phyloP scores from a whole-genome alignment of 2,797 vertebrate species.

The Allobates femoralis region DNA sequence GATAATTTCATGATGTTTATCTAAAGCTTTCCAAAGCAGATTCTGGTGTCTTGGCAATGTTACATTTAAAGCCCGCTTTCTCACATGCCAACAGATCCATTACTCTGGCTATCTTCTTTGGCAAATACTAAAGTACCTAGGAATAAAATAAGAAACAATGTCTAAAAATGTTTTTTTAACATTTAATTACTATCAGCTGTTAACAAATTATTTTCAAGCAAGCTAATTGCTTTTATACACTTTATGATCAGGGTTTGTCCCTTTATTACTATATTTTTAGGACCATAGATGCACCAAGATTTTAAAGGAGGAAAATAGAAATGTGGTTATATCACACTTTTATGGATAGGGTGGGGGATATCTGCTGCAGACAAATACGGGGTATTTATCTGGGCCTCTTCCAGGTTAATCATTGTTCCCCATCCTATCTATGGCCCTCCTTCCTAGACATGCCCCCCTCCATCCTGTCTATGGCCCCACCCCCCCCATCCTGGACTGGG shows the following conservation, averaged over 20 bases:
- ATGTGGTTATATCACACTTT: too few relatives aligned
- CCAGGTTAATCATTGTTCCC: too few relatives aligned
- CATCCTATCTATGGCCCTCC: too few relatives aligned
- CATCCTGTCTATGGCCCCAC: too few relatives aligned
- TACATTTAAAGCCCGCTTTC: slow-evolving; percentile 90
- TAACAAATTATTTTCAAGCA: slow-evolving; percentile 23
- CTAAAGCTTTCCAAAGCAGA: slow-evolving; percentile 88
- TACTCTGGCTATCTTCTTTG: slow-evolving; percentile 97
- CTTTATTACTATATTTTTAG: too few relatives aligned
- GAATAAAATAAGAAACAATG: slow-evolving; percentile 14
- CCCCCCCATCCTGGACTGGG: too few relatives aligned
- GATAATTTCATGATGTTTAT: slow-evolving; percentile 95
- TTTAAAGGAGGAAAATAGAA: too few relatives aligned
- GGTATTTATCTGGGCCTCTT: too few relatives aligned
- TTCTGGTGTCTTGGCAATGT: slow-evolving; percentile 85
- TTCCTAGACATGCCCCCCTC: too few relatives aligned
- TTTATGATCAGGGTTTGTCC: background rate
- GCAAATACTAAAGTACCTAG: slow-evolving; percentile 99
- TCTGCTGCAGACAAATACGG: too few relatives aligned
- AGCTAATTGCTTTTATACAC: background rate
- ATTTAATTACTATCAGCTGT: background rate
- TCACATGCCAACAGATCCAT: slow-evolving; percentile 93
- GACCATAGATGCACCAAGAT: too few relatives aligned
- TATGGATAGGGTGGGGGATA: too few relatives aligned
- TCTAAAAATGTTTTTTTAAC: background rate